These are phyloP conservation scores for Colaptes auratus DNA, from an alignment of 2,113 vertebrate species.

Conservation along the genomic window DNA sequence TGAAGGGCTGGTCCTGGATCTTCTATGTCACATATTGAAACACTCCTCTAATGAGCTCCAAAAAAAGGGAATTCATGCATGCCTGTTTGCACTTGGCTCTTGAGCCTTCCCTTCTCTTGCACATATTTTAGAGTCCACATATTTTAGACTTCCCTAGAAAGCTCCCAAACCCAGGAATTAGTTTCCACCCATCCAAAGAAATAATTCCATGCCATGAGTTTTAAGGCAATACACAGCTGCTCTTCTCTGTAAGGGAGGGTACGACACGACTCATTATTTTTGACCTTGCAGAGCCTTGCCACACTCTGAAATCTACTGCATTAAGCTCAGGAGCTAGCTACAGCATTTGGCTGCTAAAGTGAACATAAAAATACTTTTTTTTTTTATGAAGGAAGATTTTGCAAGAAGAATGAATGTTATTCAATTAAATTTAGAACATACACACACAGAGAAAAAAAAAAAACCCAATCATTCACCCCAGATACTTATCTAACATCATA, in stretches of 20 bases:
- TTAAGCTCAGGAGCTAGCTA: background rate
- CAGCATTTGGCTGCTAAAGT: background rate
- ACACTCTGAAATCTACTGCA: background rate
- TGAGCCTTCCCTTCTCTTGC: background rate
- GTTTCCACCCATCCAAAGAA: background rate
- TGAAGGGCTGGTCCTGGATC: background rate
- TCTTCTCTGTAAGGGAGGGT: background rate
- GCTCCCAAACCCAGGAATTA: background rate
- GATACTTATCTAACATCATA: background rate
- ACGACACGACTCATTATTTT: background rate
- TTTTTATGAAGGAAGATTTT: background rate
- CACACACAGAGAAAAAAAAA: background rate
- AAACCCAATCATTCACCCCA: background rate
- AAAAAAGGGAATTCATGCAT: background rate
- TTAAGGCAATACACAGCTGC: background rate
- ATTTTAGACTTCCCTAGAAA: background rate
- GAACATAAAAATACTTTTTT: background rate
- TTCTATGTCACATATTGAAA: accelerated
- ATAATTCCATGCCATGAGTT: background rate
- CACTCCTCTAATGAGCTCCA: background rate
- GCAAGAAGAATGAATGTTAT: background rate
- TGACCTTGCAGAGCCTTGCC: background rate
- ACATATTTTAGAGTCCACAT: background rate
- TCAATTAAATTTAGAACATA: background rate
- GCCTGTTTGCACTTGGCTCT: background rate